Evolutionary conservation across 2,113 vertebrate genomes (phyloP).

Genomic region (Gobiocypris rarus): DNA sequence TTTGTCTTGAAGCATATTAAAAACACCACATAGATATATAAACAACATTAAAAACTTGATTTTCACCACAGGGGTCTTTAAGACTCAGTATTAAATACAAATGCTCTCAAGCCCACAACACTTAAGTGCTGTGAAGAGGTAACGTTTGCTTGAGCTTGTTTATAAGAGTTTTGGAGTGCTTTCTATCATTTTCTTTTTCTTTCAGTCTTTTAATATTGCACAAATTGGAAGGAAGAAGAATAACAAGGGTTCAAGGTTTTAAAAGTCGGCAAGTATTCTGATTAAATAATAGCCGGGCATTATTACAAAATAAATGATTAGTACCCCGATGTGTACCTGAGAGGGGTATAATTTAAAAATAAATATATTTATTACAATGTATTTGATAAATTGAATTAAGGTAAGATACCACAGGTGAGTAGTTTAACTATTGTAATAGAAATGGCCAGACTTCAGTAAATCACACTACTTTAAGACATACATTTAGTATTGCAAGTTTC

Average conservation of each 20-base stretch:
- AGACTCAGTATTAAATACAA: neutral
- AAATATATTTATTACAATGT: neutral
- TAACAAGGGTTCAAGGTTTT: neutral
- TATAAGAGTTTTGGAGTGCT: neutral
- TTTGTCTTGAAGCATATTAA: no score
- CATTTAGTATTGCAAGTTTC: no score
- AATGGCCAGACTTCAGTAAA: no score
- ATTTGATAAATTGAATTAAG: no score
- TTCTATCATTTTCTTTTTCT: neutral
- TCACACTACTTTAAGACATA: no score
- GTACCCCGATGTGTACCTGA: neutral
- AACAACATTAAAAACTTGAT: no score
- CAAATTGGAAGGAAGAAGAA: neutral
- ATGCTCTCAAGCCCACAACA: neutral
- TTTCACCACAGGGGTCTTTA: no score
- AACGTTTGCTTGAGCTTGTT: neutral
- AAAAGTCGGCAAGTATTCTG: neutral
- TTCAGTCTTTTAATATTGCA: neutral
- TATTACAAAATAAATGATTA: neutral
- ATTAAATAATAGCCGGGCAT: neutral
- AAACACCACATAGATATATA: no score
- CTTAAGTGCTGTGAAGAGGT: neutral
- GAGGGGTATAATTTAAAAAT: neutral
- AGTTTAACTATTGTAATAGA: no score
- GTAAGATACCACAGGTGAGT: no score